A percentile compares a stretch with the other conserved stretches of the same genome.
phyloP scores from a whole-genome alignment of 2,797 vertebrate genomes.

The Paedocypris micromegethes region DNA sequence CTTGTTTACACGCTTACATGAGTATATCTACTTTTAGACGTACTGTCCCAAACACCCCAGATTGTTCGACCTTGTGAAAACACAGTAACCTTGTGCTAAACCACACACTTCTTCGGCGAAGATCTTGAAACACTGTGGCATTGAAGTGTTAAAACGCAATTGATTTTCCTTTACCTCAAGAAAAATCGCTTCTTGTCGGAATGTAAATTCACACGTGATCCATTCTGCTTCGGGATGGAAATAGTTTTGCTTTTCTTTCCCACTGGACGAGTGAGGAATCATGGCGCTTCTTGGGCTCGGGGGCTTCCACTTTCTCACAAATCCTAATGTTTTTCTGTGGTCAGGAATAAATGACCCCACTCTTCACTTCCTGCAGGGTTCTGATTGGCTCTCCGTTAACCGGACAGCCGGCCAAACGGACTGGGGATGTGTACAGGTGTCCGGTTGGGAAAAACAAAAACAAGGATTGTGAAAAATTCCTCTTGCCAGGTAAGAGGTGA shows the following conservation, averaged over 20 bases:
- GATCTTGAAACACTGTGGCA: neutral
- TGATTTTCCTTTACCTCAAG: neutral
- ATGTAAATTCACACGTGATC: conserved; percentile 17
- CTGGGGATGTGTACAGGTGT: conserved; percentile 95
- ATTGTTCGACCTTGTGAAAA: neutral
- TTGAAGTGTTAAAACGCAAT: conserved; percentile 4
- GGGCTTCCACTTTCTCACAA: conserved; percentile 42
- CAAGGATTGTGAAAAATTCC: conserved; percentile 77
- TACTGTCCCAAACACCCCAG: conserved; percentile 8
- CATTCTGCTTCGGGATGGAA: conserved; percentile 7
- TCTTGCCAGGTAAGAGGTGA: conserved; percentile 78
- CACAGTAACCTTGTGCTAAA: neutral
- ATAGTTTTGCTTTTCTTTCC: conserved; percentile 32
- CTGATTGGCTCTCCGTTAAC: conserved; percentile 90
- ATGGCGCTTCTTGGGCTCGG: conserved; percentile 28
- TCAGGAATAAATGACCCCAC: conserved; percentile 38
- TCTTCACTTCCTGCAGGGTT: conserved; percentile 68
- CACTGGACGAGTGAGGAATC: conserved; percentile 33
- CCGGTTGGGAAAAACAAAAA: conserved; percentile 68
- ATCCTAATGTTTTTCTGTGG: conserved; percentile 34
- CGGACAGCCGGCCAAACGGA: conserved; percentile 83
- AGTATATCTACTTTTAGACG: conserved; percentile 24
- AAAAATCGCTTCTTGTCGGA: neutral
- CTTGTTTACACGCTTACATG: conserved; percentile 57
- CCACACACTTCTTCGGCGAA: neutral